Conservation (phyloP, 2,888 invertebrate genomes). For the Apeira syringaria region DNA sequence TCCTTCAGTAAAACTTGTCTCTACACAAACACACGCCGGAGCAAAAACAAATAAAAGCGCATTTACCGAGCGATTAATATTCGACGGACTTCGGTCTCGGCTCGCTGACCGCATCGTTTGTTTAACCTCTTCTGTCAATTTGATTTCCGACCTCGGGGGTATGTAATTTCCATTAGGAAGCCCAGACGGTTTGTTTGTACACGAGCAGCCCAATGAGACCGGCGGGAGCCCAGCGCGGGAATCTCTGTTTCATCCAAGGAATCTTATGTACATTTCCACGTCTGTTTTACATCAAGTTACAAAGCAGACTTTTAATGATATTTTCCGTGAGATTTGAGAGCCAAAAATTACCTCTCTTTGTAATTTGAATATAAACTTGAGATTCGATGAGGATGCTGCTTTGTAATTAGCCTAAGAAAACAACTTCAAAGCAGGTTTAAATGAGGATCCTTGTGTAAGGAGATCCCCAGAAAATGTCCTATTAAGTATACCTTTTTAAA, state of each 20-base stretch:
- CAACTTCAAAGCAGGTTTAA: slow-evolving; percentile 19
- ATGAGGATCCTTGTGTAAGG: slow-evolving; percentile 24
- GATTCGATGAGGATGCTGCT: slow-evolving; percentile 16
- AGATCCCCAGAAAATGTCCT: not conserved
- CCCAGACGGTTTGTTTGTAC: slow-evolving; percentile 74
- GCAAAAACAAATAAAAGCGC: slow-evolving; percentile 78
- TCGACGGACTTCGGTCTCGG: slow-evolving; percentile 68
- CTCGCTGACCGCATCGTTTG: slow-evolving; percentile 79
- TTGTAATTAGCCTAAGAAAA: slow-evolving; percentile 19
- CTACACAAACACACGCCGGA: slow-evolving; percentile 42
- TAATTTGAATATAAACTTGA: slow-evolving; percentile 18
- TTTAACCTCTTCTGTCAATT: slow-evolving; percentile 83
- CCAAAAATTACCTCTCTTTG: slow-evolving; percentile 8
- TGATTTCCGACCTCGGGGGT: slow-evolving; percentile 80
- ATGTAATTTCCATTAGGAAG: slow-evolving; percentile 80
- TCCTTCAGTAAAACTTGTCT: slow-evolving; percentile 37
- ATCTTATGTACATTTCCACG: slow-evolving; percentile 39
- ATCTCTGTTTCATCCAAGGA: slow-evolving; percentile 56
- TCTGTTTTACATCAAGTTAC: slow-evolving; percentile 29
- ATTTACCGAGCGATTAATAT: slow-evolving; percentile 78
- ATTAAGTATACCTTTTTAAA: slow-evolving; percentile 5
- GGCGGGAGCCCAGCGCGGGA: slow-evolving; percentile 31
- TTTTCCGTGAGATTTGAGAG: slow-evolving; percentile 11
- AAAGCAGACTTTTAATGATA: slow-evolving; percentile 27
- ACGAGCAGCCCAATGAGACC: slow-evolving; percentile 63